These are phyloP conservation scores for Bellardia bayeri DNA, from an alignment of 2,888 invertebrate species.

Conservation along the genomic window DNA sequence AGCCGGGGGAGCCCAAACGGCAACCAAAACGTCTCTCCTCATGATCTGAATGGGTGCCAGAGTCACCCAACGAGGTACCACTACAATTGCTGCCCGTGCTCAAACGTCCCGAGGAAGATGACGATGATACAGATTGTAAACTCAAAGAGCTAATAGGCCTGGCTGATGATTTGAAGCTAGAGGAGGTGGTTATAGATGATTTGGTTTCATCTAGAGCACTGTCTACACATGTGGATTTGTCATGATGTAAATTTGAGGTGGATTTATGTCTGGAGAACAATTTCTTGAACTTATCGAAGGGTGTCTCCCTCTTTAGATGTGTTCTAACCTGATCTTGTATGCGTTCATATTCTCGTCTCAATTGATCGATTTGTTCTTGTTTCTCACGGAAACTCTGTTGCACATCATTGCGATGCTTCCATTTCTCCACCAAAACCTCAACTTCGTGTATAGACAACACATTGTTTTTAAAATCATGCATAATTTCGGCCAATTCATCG, in stretches of 20 bases:
- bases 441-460: constrained; percentile 94
- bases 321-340: constrained; percentile 92
- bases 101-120: constrained; percentile 90
- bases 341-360: constrained; percentile 92
- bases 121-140: constrained; percentile 88
- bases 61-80: constrained; percentile 92
- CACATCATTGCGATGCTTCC: constrained; percentile 94
- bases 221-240: constrained; percentile 77
- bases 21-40: constrained; percentile 87
- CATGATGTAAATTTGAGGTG: constrained; percentile 76
- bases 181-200: constrained; percentile 82
- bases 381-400: constrained; percentile 94
- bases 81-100: constrained; percentile 91
- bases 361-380: constrained; percentile 91
- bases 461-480: constrained; percentile 95
- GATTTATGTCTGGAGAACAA: constrained; percentile 89
- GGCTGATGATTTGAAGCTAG: constrained; percentile 83
- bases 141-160: constrained; percentile 89
- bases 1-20: constrained; percentile 81
- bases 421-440: constrained; percentile 93
- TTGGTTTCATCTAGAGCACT: constrained; percentile 82
- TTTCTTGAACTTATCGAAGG: constrained; percentile 91
- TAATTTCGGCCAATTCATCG: constrained; percentile 93
- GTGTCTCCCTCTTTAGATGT: constrained; percentile 90
- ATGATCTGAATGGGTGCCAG: constrained; percentile 93